These are phyloP conservation scores for Megalurothrips usitatus DNA, from an alignment of 2,888 invertebrate species.

Conservation along the genomic window DNA sequence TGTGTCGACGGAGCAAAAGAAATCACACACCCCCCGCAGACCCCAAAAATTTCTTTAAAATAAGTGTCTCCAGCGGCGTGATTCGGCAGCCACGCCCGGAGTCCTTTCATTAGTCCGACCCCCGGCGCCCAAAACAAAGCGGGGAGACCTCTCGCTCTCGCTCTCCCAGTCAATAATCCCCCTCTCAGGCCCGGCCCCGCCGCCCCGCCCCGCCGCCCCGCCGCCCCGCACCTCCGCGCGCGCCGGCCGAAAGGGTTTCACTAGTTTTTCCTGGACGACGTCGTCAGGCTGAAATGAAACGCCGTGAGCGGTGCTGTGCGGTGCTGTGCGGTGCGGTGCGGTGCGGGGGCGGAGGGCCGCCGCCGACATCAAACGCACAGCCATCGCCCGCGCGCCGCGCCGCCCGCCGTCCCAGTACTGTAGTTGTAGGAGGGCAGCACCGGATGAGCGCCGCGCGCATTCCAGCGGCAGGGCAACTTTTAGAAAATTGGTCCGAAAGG, in stretches of 20 bases:
- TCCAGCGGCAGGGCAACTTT: not conserved
- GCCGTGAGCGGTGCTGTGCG: not conserved
- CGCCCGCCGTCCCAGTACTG: too few species aligned
- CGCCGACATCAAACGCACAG: not conserved
- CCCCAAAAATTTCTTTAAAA: too few species aligned
- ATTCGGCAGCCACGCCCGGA: not conserved
- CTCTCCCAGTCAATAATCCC: not conserved
- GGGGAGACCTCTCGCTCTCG: too few species aligned
- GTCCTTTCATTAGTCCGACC: constrained; percentile 7
- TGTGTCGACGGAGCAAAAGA: too few species aligned
- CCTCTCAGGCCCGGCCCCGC: not conserved
- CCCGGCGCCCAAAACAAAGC: not conserved
- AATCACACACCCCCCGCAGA: too few species aligned
- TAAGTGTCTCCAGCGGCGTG: too few species aligned
- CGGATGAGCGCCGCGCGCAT: not conserved
- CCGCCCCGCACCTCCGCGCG: not conserved
- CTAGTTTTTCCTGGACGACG: constrained; percentile 12
- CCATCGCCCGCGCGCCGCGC: not conserved
- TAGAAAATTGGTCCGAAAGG: not conserved
- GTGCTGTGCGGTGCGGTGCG: not conserved
- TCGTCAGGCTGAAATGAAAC: constrained; percentile 1
- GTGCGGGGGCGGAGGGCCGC: not conserved
- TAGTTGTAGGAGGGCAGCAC: not conserved
- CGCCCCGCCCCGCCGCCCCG: not conserved
- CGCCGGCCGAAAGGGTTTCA: not conserved